These are phyloP conservation scores for Danio rerio DNA, from an alignment of 2,113 vertebrate genomes.

Conservation along the genomic window DNA sequence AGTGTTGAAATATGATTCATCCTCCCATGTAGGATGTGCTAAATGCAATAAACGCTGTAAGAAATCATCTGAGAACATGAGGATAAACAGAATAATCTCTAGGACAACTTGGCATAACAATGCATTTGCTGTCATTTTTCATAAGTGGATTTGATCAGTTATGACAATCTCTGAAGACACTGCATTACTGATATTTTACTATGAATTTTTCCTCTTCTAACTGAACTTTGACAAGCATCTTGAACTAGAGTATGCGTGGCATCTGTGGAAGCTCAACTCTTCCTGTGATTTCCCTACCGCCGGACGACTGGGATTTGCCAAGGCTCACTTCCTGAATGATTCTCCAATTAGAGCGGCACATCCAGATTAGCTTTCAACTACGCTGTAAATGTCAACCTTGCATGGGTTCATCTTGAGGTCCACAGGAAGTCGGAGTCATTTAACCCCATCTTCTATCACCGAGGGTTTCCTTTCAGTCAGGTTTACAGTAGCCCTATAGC, in stretches of 20 bases:
- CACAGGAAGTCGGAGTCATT: conserved; percentile 30
- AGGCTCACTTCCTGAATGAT: conserved; percentile 50
- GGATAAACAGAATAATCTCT: neutral
- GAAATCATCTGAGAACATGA: neutral
- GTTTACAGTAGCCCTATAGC: neutral
- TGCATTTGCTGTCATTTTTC: neutral
- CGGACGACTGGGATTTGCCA: conserved; percentile 14
- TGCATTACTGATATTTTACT: neutral
- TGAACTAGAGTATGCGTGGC: conserved; percentile 39
- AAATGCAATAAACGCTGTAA: neutral
- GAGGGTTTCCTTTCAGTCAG: no score
- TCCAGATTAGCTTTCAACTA: conserved; percentile 55
- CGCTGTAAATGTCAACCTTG: conserved; percentile 52
- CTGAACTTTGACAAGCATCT: neutral
- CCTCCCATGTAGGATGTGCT: neutral
- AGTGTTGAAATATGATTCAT: conserved; percentile 21
- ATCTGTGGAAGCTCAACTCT: conserved; percentile 21
- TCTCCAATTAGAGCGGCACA: conserved; percentile 56
- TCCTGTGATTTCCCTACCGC: neutral
- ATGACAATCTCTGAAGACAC: conserved; percentile 11
- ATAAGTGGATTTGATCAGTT: neutral
- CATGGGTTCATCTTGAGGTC: conserved; percentile 27
- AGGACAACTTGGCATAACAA: neutral
- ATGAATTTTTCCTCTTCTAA: neutral
- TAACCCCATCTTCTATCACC: no score